A percentile compares a stretch with the other conserved stretches of the same genome.
phyloP scores from a whole-genome alignment of 2,797 vertebrate species.

The Poliocrania exsul region DNA sequence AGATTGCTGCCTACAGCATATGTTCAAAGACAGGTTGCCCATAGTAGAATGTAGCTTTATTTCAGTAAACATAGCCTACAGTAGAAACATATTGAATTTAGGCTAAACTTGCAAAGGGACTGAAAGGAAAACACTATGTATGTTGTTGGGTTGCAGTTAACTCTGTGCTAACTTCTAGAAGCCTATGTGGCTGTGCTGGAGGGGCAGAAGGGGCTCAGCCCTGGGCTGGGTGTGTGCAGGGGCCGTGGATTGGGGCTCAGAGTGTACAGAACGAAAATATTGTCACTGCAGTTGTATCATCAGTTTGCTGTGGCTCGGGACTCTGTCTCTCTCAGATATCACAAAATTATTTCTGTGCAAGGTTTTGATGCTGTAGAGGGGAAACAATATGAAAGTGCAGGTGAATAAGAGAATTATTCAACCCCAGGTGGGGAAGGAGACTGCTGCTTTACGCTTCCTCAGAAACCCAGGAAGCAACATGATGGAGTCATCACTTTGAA shows the following conservation, averaged over 20 bases:
- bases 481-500: neutral
- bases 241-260: neutral
- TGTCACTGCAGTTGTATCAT: neutral
- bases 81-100: conserved; percentile 75
- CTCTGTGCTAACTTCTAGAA: neutral
- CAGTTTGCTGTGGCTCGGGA: neutral
- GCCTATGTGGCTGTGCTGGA: neutral
- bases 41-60: conserved; percentile 74
- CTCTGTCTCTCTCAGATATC: neutral
- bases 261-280: neutral
- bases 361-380: neutral
- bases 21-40: conserved; percentile 80
- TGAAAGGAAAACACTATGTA: conserved; percentile 6
- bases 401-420: neutral
- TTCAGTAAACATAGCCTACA: conserved; percentile 76
- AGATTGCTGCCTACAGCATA: conserved; percentile 78
- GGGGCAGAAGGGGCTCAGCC: neutral
- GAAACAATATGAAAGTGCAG: neutral
- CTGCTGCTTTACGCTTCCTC: neutral
- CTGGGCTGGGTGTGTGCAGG: neutral
- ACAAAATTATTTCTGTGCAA: neutral
- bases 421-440: neutral
- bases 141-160: conserved; percentile 19
- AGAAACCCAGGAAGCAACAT: neutral
- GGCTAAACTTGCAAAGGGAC: conserved; percentile 53